Conservation (phyloP, 2,113 vertebrate species). For the Asarcornis scutulata region DNA sequence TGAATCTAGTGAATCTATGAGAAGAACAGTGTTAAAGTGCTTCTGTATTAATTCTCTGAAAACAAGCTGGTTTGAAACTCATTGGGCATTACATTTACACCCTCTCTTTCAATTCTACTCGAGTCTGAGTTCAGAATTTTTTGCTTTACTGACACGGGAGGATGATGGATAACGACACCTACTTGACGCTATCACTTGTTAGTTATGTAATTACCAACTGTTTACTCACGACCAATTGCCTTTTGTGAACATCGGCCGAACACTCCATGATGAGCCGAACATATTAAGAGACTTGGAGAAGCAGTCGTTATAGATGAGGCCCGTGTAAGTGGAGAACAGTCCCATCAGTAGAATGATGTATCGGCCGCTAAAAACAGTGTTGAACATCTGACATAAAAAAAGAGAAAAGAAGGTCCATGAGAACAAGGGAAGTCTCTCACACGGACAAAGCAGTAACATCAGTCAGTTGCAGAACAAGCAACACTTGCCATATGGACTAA, state of each 20-base stretch:
- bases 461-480: neutral
- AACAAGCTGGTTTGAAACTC: neutral
- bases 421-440: neutral
- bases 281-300: conserved; percentile 96
- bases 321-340: conserved; percentile 95
- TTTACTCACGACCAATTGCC: conserved; percentile 94
- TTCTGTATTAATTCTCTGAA: neutral
- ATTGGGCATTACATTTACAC: neutral
- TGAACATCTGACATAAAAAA: conserved; percentile 86
- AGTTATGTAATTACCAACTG: neutral
- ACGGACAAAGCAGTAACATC: neutral
- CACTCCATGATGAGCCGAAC: conserved; percentile 95
- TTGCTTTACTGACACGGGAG: neutral
- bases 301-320: conserved; percentile 98
- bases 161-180: neutral
- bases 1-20: neutral
- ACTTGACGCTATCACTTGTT: neutral
- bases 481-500: rapidly evolving
- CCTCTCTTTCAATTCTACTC: neutral
- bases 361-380: conserved; percentile 91
- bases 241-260: conserved; percentile 89
- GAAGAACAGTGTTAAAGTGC: neutral
- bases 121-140: neutral
- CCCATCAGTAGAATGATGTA: conserved; percentile 99
- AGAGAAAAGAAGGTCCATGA: neutral